These are phyloP conservation scores for Empis livida DNA, from an alignment of 2,888 invertebrate species.

Conservation along the genomic window DNA sequence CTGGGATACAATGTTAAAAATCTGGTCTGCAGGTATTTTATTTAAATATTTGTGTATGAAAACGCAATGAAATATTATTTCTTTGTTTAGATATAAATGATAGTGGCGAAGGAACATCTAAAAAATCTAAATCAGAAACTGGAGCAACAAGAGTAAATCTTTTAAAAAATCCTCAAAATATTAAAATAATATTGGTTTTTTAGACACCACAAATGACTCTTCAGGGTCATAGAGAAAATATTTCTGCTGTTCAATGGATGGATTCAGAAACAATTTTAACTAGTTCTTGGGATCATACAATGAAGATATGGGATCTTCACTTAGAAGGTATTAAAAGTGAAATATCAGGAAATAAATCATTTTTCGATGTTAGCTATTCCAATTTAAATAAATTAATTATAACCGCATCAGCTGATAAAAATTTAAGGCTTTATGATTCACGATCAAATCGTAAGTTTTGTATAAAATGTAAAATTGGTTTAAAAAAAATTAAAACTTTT, in stretches of 20 bases:
- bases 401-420: slow-evolving; percentile 82
- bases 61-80: not conserved
- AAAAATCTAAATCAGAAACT: slow-evolving; percentile 44
- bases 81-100: slow-evolving; percentile 38
- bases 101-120: slow-evolving; percentile 45
- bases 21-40: slow-evolving; percentile 68
- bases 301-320: slow-evolving; percentile 88
- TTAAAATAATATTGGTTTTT: slow-evolving; percentile 6
- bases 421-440: slow-evolving; percentile 84
- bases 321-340: slow-evolving; percentile 71
- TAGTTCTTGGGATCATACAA: slow-evolving; percentile 89
- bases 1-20: slow-evolving; percentile 84
- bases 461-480: too few relatives aligned
- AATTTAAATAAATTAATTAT: slow-evolving; percentile 58
- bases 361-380: slow-evolving; percentile 77
- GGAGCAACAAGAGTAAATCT: slow-evolving; percentile 44
- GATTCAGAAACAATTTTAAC: slow-evolving; percentile 66
- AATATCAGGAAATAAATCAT: slow-evolving; percentile 79
- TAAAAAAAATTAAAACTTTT: slow-evolving; percentile 1
- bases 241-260: slow-evolving; percentile 77
- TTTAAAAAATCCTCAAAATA: not conserved
- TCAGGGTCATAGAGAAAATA: slow-evolving; percentile 84
- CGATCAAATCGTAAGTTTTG: slow-evolving; percentile 62
- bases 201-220: slow-evolving; percentile 75
- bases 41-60: slow-evolving; percentile 19